These are phyloP conservation scores for Taenioides sp. DNA, from an alignment of 2,797 vertebrate species.

Conservation along the genomic window DNA sequence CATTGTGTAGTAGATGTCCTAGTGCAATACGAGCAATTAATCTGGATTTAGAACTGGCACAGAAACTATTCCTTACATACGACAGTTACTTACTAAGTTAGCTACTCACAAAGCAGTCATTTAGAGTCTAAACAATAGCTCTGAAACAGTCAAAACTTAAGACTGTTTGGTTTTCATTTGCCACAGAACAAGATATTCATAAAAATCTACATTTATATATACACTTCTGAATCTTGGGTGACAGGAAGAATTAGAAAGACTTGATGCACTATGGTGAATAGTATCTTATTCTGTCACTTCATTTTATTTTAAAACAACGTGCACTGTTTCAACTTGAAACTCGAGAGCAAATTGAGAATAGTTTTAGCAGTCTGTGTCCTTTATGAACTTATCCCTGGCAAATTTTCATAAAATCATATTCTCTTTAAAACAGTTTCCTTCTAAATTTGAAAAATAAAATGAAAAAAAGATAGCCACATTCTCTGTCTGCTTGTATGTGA, in stretches of 20 bases:
- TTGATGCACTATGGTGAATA: not conserved
- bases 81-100: not conserved
- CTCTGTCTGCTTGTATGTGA: slow-evolving; percentile 30
- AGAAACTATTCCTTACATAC: not conserved
- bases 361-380: slow-evolving; percentile 63
- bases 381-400: slow-evolving; percentile 26
- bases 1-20: not conserved
- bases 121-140: not conserved
- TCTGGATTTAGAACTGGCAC: not conserved
- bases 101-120: not conserved
- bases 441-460: no score
- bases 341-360: slow-evolving; percentile 52
- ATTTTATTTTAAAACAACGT: slow-evolving; percentile 54
- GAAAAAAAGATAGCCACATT: not conserved
- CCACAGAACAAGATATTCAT: not conserved
- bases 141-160: no score
- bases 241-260: not conserved
- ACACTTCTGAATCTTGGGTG: not conserved
- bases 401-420: slow-evolving; percentile 18
- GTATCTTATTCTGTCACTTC: slow-evolving; percentile 54
- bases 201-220: not conserved
- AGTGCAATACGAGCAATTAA: no score
- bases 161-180: no score
- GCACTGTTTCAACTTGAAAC: slow-evolving; percentile 52
- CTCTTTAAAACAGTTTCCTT: slow-evolving; percentile 9